phyloP scores from a whole-genome alignment of 2,888 invertebrate species.

The Calliscelio sp. region DNA sequence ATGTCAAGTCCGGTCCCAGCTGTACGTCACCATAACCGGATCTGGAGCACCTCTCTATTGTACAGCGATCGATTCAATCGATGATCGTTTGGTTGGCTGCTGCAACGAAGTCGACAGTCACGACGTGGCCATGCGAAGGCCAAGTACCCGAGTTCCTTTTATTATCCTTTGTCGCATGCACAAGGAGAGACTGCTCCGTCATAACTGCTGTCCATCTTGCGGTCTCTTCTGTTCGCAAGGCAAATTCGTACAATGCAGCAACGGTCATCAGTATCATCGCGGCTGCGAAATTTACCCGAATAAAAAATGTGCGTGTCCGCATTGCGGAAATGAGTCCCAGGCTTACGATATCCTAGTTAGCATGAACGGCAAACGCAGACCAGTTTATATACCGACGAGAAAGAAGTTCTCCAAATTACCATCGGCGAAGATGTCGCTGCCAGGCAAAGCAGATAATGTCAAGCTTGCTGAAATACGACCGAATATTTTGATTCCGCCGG shows the following conservation, averaged over 20 bases:
- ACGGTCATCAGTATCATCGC: constrained; percentile 93
- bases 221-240: constrained; percentile 97
- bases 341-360: constrained; percentile 88
- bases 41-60: constrained; percentile 89
- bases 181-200: constrained; percentile 90
- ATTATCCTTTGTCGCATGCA: constrained; percentile 93
- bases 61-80: constrained; percentile 92
- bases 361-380: constrained; percentile 88
- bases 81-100: constrained; percentile 92
- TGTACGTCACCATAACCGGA: constrained; percentile 87
- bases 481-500: constrained; percentile 82
- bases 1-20: constrained; percentile 87
- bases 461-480: constrained; percentile 82
- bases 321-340: constrained; percentile 89
- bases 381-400: constrained; percentile 89
- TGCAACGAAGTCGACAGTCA: constrained; percentile 89
- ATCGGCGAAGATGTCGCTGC: constrained; percentile 87
- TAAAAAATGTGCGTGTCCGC: constrained; percentile 89
- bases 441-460: constrained; percentile 85
- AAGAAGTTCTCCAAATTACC: constrained; percentile 85
- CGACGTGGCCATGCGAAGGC: constrained; percentile 88
- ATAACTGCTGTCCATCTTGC: constrained; percentile 96
- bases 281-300: constrained; percentile 90
- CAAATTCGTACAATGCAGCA: constrained; percentile 92
- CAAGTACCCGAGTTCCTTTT: constrained; percentile 92